phyloP scores from a whole-genome alignment of 2,888 invertebrate genomes.

The Sericinus montela region DNA sequence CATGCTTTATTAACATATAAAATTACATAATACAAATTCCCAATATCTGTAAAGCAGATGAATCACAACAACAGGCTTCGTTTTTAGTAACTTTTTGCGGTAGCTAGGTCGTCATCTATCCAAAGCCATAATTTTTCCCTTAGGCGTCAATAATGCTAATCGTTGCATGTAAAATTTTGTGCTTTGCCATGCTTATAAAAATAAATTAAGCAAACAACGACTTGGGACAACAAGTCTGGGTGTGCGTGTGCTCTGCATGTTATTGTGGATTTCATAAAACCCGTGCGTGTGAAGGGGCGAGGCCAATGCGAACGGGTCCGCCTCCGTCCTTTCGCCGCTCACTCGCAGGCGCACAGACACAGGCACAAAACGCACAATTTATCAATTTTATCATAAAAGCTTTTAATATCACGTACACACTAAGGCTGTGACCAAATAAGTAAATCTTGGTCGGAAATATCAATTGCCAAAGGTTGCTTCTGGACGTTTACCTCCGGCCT shows the following conservation, averaged over 20 bases:
- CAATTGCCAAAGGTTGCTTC: background rate
- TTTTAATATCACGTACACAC: background rate
- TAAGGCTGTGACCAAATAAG: background rate
- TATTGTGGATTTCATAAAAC: conserved; percentile 1
- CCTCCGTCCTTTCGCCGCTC: conserved; percentile 7
- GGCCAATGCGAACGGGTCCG: conserved; percentile 8
- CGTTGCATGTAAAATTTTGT: no score
- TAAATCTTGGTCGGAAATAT: background rate
- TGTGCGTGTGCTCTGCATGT: background rate
- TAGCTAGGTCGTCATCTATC: no score
- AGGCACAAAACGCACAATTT: conserved; percentile 1
- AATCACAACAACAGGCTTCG: no score
- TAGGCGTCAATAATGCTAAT: no score
- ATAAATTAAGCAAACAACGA: background rate
- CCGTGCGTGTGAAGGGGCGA: conserved; percentile 8
- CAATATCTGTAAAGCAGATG: no score
- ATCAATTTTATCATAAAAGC: background rate
- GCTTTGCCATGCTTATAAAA: background rate
- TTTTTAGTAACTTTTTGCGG: no score
- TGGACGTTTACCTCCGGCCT: background rate
- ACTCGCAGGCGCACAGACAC: conserved; percentile 23
- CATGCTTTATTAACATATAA: no score
- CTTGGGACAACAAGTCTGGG: background rate
- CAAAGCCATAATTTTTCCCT: no score
- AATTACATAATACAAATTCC: no score